Base-by-base conservation (phyloP, 2,888 invertebrate genomes). In the Drosophila rubida region DNA sequence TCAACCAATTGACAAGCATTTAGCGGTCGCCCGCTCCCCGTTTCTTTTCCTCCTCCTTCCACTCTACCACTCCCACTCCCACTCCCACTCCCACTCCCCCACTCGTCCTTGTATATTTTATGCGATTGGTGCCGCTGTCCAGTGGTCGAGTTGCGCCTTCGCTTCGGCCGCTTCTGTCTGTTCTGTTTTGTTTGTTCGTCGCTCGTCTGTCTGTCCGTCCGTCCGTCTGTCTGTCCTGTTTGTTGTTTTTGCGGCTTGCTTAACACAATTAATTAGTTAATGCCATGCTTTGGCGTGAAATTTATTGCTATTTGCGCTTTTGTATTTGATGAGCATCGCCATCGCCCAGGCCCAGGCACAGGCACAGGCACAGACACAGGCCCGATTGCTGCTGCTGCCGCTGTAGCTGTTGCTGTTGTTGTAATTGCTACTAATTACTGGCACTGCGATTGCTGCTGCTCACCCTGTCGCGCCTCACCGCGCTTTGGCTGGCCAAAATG, bases 181-280 rank as follows among this genome's bases (percentile, higher is more conserved):
- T 60, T 62, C 60, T 63, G 50, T 37, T 37, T 55, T 66, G 57
- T 59, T 51, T 60, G 57, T 54, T 62, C 55, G 58, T 27, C 41
- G 22, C 25, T 11, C n/a, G n/a, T 32, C n/a, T 51, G 49, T 19
- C 3, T 3, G 19, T 19, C 19, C 19, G 19, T 19, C 19, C 19
- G 19, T 19, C 19, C 19, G 19, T 19, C 19, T 3, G 19, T 19
- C 19, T 19, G 19, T 1, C 19, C 19, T 19, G 19, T 49, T 69
- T 74, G 80, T 69, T 74, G 80, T 58, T 66, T 67, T 69, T 84
- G 85, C 78, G 78, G 78, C 70, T 64, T 66, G 75, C 81, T 78
- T 81, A 81, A 78, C 87, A 79, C 87, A 83, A 83, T 88, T 83
- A 83, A 83, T 87, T 83, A 87, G 86, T 82, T 85, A 86, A 82